Conservation (phyloP, 1,140 invertebrate species). For the Papilio dardanus region DNA sequence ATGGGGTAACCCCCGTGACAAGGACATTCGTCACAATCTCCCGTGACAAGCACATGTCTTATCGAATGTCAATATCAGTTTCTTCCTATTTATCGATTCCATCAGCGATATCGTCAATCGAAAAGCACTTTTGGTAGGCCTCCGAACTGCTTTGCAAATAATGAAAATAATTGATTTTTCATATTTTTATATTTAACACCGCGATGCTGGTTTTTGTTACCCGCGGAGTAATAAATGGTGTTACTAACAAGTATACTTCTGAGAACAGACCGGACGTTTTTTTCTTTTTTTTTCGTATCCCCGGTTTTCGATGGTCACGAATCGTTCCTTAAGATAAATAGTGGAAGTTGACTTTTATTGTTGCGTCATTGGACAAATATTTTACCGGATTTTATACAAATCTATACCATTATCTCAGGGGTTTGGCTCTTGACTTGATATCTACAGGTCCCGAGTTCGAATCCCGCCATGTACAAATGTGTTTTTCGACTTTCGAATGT, state of each 20-base stretch:
- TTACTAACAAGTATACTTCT: constrained; percentile 76
- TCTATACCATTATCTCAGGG: neutral
- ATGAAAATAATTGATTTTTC: constrained; percentile 36
- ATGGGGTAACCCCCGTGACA: too few relatives aligned
- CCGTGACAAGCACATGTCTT: too few relatives aligned
- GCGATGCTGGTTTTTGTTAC: constrained; percentile 40
- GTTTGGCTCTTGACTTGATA: too few relatives aligned
- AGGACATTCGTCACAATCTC: too few relatives aligned
- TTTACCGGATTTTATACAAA: constrained; percentile 24
- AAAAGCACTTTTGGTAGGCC: too few relatives aligned
- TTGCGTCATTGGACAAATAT: constrained; percentile 59
- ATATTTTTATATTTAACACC: constrained; percentile 17
- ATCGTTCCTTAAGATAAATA: constrained; percentile 75
- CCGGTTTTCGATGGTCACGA: constrained; percentile 69
- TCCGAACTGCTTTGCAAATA: neutral
- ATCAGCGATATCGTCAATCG: too few relatives aligned
- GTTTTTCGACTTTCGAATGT: too few relatives aligned
- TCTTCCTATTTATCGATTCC: too few relatives aligned
- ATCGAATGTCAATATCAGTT: too few relatives aligned
- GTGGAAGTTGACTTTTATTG: constrained; percentile 50
- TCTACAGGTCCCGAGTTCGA: too few relatives aligned
- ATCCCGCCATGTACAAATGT: too few relatives aligned
- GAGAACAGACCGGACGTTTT: constrained; percentile 66
- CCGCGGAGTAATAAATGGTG: constrained; percentile 77
- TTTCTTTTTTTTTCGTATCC: constrained; percentile 56